A percentile compares a stretch with the other conserved stretches of the same genome.
phyloP scores from a whole-genome alignment of 2,113 vertebrate genomes.

The Chaenocephalus aceratus region DNA sequence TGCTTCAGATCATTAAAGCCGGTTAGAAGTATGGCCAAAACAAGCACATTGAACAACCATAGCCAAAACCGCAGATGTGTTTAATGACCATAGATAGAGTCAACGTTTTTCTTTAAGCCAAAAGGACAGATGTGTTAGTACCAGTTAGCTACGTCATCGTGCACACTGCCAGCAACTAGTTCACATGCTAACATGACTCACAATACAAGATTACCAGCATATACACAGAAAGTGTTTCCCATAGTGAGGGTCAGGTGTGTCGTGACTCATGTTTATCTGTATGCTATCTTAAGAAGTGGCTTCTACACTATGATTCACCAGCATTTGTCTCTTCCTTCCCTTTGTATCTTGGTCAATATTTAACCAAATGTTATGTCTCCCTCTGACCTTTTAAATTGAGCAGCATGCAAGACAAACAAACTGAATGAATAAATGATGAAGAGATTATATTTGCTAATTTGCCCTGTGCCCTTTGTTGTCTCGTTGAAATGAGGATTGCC shows the following conservation, averaged over 20 bases:
- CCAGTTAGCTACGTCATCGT: conserved; percentile 7
- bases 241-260: neutral
- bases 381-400: conserved; percentile 70
- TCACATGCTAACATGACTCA: conserved; percentile 21
- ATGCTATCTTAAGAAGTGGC: conserved; percentile 16
- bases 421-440: conserved; percentile 69
- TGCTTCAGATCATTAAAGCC: conserved; percentile 40
- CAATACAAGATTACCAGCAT: neutral
- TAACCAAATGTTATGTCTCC: conserved; percentile 25
- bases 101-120: conserved; percentile 42
- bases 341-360: conserved; percentile 34
- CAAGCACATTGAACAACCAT: conserved; percentile 4
- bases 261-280: conserved; percentile 27
- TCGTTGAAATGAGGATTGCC: conserved; percentile 8
- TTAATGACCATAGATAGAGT: conserved; percentile 29
- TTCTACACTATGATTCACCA: conserved; percentile 29
- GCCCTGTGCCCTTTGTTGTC: conserved; percentile 53
- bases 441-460: conserved; percentile 69
- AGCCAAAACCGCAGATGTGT: conserved; percentile 60
- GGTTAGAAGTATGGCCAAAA: conserved; percentile 46
- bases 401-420: conserved; percentile 58
- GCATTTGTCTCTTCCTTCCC: conserved; percentile 1
- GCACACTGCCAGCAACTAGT: conserved; percentile 17
- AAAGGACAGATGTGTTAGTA: conserved; percentile 54
- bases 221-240: conserved; percentile 1